Conservation (phyloP, 2,797 vertebrate genomes). For the Falco cherrug region DNA sequence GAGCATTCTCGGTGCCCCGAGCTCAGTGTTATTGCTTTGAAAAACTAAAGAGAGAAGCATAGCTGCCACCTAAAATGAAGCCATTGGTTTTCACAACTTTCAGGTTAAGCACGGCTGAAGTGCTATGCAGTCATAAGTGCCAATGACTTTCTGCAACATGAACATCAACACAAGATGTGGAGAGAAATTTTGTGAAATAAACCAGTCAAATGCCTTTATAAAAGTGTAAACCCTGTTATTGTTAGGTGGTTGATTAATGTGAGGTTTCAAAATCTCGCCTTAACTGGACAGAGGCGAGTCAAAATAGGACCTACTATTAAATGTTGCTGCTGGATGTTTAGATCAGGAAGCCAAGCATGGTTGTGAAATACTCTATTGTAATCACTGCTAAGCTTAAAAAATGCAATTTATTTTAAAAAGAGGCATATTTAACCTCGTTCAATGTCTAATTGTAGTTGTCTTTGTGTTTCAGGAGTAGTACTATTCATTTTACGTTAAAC, state of each 20-base stretch:
- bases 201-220: background rate
- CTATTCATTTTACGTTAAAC: background rate
- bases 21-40: background rate
- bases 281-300: background rate
- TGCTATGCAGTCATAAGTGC: fast-evolving
- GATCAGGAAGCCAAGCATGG: fast-evolving
- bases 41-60: background rate
- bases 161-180: background rate
- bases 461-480: background rate
- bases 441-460: background rate
- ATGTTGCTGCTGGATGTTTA: background rate
- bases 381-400: background rate
- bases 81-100: fast-evolving
- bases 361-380: background rate
- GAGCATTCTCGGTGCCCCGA: background rate
- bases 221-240: background rate
- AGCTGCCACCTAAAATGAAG: background rate
- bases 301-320: background rate
- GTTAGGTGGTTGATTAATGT: background rate
- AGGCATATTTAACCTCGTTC: background rate
- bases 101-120: fast-evolving
- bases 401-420: background rate
- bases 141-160: background rate
- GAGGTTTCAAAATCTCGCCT: background rate
- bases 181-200: background rate